Base-by-base conservation (phyloP, 2,888 invertebrate species). In the Andricus curvator region DNA sequence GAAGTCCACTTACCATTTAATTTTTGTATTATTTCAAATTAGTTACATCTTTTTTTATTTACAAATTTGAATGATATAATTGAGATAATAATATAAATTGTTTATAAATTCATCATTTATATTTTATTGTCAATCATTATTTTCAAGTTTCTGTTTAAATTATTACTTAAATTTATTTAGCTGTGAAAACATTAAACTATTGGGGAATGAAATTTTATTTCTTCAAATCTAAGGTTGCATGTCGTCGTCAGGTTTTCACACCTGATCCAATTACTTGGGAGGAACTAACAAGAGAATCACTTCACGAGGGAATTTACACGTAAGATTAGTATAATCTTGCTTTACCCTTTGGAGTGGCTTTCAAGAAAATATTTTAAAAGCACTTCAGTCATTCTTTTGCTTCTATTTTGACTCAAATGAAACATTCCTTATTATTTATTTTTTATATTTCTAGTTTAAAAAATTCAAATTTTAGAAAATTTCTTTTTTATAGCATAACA, bases 321-420 rank as follows among this genome's bases (percentile, higher is more conserved):
- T n/a, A 37, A 66, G 33, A 65, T 65, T 65, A 65, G 29, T 33
- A 65, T 66, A 66, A 66, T 66, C 20, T 66, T 66, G 66, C 33
- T 37, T 17, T 66, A 51, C 8, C 20, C 51, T 1, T 2, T n/a
- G n/a, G 13, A 51, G n/a, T 51, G 20, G 2, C 20, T 51, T 51
- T 51, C 9, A 51, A 51, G 20, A 51, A 1, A 51, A 20, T 51
- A 20, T 51, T n/a, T 51, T 13, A 13, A 51, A n/a, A 2, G 51
- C 51, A n/a, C 20, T 51, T 20, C 51, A 20, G 51, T 20, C 51
- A 20, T 20, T 51, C n/a, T 51, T 51, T 51, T 51, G 8, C 6
- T 51, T 51, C 8, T 20, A 20, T 51, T n/a, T 20, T n/a, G n/a
- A n/a, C 2, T 8, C 2, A 51, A n/a, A 51, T n/a, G 1, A 1